Conservation (phyloP, 2,888 invertebrate genomes). For the Meiosimyza decipiens region DNA sequence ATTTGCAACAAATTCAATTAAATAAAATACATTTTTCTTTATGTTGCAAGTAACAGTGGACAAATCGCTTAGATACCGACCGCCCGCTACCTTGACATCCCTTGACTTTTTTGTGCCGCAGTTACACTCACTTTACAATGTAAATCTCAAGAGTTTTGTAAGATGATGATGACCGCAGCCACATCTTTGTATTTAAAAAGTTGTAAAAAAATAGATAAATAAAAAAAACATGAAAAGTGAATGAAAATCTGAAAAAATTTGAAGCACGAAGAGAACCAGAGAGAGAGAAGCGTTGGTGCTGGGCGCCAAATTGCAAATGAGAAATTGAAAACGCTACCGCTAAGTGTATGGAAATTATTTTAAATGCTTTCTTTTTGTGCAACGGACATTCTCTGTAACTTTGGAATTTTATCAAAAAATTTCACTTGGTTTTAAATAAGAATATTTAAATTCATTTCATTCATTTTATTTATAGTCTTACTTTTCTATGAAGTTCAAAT, state of each 20-base stretch:
- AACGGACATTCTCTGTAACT: not conserved
- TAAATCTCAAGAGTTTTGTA: constrained; percentile 55
- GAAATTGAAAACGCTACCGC: constrained; percentile 5
- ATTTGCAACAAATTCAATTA: constrained; percentile 30
- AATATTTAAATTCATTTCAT: too few species aligned
- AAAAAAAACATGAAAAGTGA: not conserved
- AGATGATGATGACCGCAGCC: constrained; percentile 32
- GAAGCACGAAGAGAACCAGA: not conserved
- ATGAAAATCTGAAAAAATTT: not conserved
- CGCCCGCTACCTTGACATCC: not conserved
- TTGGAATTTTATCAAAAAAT: too few species aligned
- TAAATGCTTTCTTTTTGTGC: not conserved
- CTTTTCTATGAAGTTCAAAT: too few species aligned
- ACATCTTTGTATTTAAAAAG: not conserved
- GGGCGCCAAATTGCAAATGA: not conserved
- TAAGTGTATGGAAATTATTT: constrained; percentile 17
- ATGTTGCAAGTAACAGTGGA: not conserved
- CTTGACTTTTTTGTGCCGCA: too few species aligned
- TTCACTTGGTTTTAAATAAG: too few species aligned
- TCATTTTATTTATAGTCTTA: too few species aligned
- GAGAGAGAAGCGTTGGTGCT: not conserved
- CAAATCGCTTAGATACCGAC: not conserved
- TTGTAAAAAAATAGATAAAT: not conserved
- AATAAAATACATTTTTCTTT: constrained; percentile 25
- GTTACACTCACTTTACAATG: constrained; percentile 54